A percentile compares a stretch with the other conserved stretches of the same genome.
Conservation (phyloP, 2,888 invertebrate genomes). For the Epirrhoe tristata region DNA sequence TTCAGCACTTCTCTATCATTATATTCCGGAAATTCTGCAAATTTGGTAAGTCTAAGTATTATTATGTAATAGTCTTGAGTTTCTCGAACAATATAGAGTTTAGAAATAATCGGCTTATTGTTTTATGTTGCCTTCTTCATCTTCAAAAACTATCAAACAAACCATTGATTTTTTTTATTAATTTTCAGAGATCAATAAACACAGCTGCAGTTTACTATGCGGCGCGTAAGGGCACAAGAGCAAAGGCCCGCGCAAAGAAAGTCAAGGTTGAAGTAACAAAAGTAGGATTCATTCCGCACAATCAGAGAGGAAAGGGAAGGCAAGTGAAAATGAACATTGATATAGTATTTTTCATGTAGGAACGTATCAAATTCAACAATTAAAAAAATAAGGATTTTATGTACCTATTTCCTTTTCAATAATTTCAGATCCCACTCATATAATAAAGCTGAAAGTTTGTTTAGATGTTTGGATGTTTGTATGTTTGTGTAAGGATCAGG, state of each 20-base stretch:
- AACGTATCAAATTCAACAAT: too few relatives aligned
- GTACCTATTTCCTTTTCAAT: too few relatives aligned
- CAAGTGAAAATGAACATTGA: slow-evolving; percentile 33
- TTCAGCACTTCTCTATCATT: slow-evolving; percentile 60
- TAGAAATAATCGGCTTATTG: too few relatives aligned
- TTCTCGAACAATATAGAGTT: too few relatives aligned
- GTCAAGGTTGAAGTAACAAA: slow-evolving; percentile 91
- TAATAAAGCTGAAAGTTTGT: too few relatives aligned
- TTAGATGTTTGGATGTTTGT: too few relatives aligned
- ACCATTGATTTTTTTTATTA: too few relatives aligned
- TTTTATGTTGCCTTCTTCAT: slow-evolving; percentile 20
- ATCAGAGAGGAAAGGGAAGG: slow-evolving; percentile 83
- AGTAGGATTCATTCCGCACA: slow-evolving; percentile 90
- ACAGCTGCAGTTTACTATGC: slow-evolving; percentile 87
- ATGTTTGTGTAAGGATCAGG: too few relatives aligned
- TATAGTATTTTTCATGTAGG: too few relatives aligned
- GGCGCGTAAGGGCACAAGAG: slow-evolving; percentile 93
- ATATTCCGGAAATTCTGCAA: slow-evolving; percentile 60
- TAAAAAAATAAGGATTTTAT: too few relatives aligned
- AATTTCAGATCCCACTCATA: too few relatives aligned
- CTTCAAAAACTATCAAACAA: slow-evolving; percentile 5
- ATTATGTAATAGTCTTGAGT: too few relatives aligned
- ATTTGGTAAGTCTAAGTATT: slow-evolving; percentile 58
- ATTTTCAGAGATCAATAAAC: slow-evolving; percentile 79
- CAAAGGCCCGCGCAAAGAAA: slow-evolving; percentile 90